Evolutionary conservation across 2,113 vertebrate species (phyloP), one percentile per base, ranked within the genome.

Genomic region (Dascyllus trimaculatus): DNA sequence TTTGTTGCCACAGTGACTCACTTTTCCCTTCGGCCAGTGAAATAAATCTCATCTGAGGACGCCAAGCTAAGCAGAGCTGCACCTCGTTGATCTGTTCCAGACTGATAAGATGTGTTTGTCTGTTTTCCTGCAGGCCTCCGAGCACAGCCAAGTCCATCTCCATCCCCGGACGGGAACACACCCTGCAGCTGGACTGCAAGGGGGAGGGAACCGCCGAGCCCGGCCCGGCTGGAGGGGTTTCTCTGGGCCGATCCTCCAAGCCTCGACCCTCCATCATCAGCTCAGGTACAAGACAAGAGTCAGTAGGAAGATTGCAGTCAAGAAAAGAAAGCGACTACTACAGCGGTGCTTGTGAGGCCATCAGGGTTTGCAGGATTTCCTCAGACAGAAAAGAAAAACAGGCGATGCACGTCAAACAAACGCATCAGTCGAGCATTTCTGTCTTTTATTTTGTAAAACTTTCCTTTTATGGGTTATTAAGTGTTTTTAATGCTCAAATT

Each of bases 111-210:
- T 4, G 14, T 74, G 35, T 70, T 51, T 18, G 5, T 2, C 26
- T 58, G 24, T 68, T n/a, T 5, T 6, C 56, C 18, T 22, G 9
- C 85, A 95, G 95, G 25, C 92, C 95, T 71, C 90, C 89, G 2
- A 97, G 96, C 84, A 97, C 97, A 0, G 97, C 97, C 71, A 99
- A 99, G 91, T 97, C 96, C 83, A 97, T 98, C 94, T 94, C 94
- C 75, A 91, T 99, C 56, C 94, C 97, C 0, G 97, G 97, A 26
- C 97, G 95, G 69, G 98, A 98, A 71, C 95, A 96, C 2, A 96
- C 97, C 81, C 93, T 99, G 81, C 98, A 98, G 94, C 95, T 98
- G 94, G 98, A 98, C 82, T 97, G 98, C 78, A 99, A 99, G 91
- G 98, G 98, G 0, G 97, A 97, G 56, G 98, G 98, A 4, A 98